Percentiles rank a stretch among this genome's conserved stretches.
Evolutionary conservation across 1,140 invertebrate genomes (phyloP).

Genomic region (Mylabris phalerata): DNA sequence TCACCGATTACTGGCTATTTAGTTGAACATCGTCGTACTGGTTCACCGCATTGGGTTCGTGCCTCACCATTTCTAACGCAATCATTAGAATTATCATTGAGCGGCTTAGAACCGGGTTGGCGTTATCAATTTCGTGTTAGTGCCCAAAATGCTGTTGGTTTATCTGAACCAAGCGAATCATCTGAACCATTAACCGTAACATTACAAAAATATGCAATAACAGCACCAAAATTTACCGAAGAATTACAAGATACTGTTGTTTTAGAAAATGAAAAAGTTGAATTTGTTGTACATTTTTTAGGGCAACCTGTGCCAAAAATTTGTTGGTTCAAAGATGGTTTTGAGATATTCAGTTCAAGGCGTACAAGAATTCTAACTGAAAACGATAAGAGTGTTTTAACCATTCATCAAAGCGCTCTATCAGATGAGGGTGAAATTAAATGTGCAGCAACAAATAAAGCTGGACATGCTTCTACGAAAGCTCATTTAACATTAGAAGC

Average conservation of each 20-base stretch:
- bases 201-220: conserved; percentile 57
- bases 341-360: conserved; percentile 76
- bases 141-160: conserved; percentile 77
- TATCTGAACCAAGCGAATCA: conserved; percentile 68
- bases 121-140: conserved; percentile 83
- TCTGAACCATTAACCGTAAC: conserved; percentile 73
- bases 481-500: conserved; percentile 70
- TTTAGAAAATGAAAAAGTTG: conserved; percentile 74
- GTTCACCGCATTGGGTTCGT: conserved; percentile 69
- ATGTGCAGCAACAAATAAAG: conserved; percentile 77
- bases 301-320: conserved; percentile 80
- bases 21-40: conserved; percentile 71
- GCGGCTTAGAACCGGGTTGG: conserved; percentile 76
- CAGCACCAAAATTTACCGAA: conserved; percentile 60
- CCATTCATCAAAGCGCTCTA: conserved; percentile 72
- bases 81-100: conserved; percentile 64
- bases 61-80: conserved; percentile 62
- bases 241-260: conserved; percentile 59
- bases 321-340: conserved; percentile 89
- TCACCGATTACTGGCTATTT: conserved; percentile 79
- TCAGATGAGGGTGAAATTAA: conserved; percentile 83
- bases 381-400: conserved; percentile 66
- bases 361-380: conserved; percentile 70
- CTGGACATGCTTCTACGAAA: conserved; percentile 68
- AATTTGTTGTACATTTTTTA: conserved; percentile 72